Percentiles rank a stretch among this genome's conserved stretches.
Conservation (phyloP, 1,140 invertebrate genomes). For the Sycophila sp. region DNA sequence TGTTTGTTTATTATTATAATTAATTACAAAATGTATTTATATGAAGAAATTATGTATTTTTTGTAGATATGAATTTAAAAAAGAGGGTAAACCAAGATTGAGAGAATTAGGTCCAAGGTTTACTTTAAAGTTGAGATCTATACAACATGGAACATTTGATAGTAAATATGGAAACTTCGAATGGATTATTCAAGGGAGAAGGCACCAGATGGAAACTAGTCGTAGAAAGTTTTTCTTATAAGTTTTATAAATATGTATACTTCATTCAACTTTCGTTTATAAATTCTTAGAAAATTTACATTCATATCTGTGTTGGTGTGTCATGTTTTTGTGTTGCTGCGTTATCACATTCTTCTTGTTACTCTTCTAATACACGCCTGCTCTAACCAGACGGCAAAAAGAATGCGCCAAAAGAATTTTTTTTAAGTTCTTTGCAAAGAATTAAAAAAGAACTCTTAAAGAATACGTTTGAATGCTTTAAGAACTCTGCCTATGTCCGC, state of each 20-base stretch:
- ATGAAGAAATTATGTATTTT: not conserved
- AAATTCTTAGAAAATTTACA: no score
- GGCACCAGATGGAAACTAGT: slow-evolving; percentile 92
- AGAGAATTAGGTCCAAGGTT: slow-evolving; percentile 95
- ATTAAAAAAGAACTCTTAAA: no score
- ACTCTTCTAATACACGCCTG: no score
- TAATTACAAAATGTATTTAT: not conserved
- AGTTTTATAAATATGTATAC: slow-evolving; percentile 48
- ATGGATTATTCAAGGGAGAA: slow-evolving; percentile 92
- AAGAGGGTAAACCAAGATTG: slow-evolving; percentile 83
- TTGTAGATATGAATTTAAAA: slow-evolving; percentile 86
- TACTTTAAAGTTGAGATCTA: slow-evolving; percentile 89
- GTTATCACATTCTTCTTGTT: no score
- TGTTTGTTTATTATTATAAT: not conserved
- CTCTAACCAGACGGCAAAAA: no score
- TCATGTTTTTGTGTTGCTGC: no score
- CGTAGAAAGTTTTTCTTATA: slow-evolving; percentile 90
- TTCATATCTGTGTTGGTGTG: no score
- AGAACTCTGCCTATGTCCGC: no score
- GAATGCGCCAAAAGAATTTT: no score
- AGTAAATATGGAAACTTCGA: slow-evolving; percentile 96
- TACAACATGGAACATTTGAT: slow-evolving; percentile 98
- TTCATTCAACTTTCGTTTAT: no score
- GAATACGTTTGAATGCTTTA: no score
- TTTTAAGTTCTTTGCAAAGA: no score